phyloP scores from a whole-genome alignment of 30 jellyfish, hydroid and myxozoan genomes.

The Turritopsis rubra region DNA sequence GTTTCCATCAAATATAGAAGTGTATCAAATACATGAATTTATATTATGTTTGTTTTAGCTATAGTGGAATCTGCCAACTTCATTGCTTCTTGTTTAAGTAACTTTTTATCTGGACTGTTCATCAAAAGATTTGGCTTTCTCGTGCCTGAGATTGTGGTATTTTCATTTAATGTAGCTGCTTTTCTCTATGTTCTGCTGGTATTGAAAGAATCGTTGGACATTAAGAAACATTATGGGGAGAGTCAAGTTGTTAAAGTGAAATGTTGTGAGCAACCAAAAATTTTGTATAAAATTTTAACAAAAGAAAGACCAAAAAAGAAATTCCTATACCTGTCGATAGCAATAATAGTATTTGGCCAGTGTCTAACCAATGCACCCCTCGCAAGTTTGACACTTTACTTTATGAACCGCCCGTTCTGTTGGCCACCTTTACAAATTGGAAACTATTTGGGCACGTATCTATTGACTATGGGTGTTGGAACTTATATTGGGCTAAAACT shows the following conservation, averaged over 20 bases:
- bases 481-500: conserved; percentile 50
- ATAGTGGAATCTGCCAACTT: conserved; percentile 56
- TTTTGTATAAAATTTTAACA: neutral
- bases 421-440: conserved; percentile 60
- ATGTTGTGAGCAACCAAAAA: conserved; percentile 3
- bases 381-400: conserved; percentile 38
- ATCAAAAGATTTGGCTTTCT: conserved; percentile 36
- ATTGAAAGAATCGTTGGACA: conserved; percentile 45
- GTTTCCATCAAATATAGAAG: neutral
- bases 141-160: conserved; percentile 40
- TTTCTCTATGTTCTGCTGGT: conserved; percentile 41
- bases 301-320: neutral
- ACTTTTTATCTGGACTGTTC: conserved; percentile 45
- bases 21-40: neutral
- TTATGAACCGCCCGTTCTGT: conserved; percentile 63
- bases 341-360: neutral
- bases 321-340: neutral
- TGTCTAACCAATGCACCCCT: neutral
- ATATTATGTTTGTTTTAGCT: conserved; percentile 20
- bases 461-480: conserved; percentile 49
- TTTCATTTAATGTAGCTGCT: conserved; percentile 29
- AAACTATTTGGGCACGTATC: conserved; percentile 44
- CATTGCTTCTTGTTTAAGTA: conserved; percentile 45
- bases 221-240: neutral
- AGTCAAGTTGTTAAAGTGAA: neutral